Conservation (phyloP, 2,113 vertebrate species). For the Phrynosoma blainvillii region DNA sequence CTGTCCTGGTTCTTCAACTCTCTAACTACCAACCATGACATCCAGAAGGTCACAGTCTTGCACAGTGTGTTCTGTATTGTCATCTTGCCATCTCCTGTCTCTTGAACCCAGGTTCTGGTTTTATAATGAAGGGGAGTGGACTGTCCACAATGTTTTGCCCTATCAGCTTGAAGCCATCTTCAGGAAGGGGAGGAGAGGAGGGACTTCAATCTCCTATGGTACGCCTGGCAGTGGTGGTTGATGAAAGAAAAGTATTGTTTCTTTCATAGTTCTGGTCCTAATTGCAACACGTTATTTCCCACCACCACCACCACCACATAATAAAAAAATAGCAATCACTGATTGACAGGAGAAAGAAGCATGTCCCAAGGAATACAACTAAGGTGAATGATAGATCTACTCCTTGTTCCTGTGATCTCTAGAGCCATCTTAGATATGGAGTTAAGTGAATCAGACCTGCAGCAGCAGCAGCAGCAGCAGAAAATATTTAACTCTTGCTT, state of each 20-base stretch:
- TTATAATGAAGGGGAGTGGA: too few relatives aligned
- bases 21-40: too few relatives aligned
- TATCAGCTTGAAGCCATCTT: neutral
- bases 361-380: neutral
- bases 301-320: neutral
- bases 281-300: neutral
- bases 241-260: neutral
- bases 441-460: neutral
- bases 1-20: too few relatives aligned
- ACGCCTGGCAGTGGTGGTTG: neutral
- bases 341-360: neutral
- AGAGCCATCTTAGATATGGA: neutral
- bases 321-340: neutral
- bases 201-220: neutral
- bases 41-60: neutral
- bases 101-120: neutral
- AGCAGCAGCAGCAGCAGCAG: neutral
- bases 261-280: neutral
- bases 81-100: neutral
- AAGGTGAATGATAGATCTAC: too few relatives aligned
- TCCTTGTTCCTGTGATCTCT: neutral
- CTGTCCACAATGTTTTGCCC: neutral
- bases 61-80: neutral
- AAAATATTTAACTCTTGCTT: neutral
- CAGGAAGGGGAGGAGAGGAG: neutral